Evolutionary conservation across 2,888 invertebrate genomes (phyloP).

Genomic region (Agrochola lychnidis): DNA sequence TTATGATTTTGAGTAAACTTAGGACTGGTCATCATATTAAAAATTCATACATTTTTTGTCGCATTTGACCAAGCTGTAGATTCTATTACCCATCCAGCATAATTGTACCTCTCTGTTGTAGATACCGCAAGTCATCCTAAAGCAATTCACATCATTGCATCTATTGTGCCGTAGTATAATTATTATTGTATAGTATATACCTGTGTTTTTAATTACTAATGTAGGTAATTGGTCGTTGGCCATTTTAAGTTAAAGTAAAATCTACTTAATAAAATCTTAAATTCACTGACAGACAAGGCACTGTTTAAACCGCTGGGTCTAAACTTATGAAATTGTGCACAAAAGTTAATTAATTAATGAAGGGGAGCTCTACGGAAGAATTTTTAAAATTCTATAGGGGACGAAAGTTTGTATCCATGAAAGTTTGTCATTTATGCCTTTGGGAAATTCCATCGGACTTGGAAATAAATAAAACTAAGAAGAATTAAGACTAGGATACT

Average conservation of each 20-base stretch:
- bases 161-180: too few relatives aligned
- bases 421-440: too few relatives aligned
- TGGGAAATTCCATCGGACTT: not conserved
- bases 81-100: too few relatives aligned
- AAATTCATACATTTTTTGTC: too few relatives aligned
- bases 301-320: too few relatives aligned
- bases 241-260: not conserved
- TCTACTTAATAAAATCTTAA: too few relatives aligned
- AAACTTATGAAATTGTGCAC: too few relatives aligned
- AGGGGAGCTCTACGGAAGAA: not conserved
- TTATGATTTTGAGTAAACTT: not conserved
- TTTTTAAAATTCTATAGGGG: too few relatives aligned
- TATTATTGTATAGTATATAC: not conserved
- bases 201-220: not conserved
- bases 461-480: not conserved
- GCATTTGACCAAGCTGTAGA: not conserved
- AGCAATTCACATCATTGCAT: not conserved
- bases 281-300: too few relatives aligned
- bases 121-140: not conserved
- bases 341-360: not conserved
- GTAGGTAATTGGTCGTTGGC: not conserved
- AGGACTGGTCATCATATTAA: not conserved
- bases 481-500: slow-evolving; percentile 27
- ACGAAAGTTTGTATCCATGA: too few relatives aligned
- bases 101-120: not conserved